These are phyloP conservation scores for Chrysolina oricalcia DNA, from an alignment of 2,888 invertebrate species.

Conservation along the genomic window DNA sequence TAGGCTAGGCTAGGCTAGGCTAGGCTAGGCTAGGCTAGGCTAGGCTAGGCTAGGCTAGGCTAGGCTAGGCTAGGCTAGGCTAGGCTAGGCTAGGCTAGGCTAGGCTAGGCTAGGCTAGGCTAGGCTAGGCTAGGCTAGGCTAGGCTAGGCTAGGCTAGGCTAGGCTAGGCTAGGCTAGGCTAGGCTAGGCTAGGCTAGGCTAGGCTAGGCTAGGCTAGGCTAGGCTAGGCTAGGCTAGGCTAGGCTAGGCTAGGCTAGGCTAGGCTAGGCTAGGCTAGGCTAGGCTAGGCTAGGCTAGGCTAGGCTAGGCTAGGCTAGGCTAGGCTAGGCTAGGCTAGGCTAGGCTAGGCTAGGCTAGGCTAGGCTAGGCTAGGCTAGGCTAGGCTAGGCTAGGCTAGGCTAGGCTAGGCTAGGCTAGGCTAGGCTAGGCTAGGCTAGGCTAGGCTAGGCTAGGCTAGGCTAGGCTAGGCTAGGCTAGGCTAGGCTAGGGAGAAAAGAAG, in stretches of 20 bases:
- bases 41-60: too few species aligned
- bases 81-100: constrained; percentile 12
- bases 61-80: too few species aligned
- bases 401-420: constrained; percentile 58
- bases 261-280: constrained; percentile 30
- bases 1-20: too few species aligned
- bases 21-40: too few species aligned
- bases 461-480: constrained; percentile 37
- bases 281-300: constrained; percentile 23
- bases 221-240: constrained; percentile 52
- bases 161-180: constrained; percentile 28
- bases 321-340: constrained; percentile 53
- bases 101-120: constrained; percentile 28
- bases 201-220: constrained; percentile 53
- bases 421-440: constrained; percentile 43
- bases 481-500: constrained; percentile 45
- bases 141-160: constrained; percentile 35
- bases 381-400: constrained; percentile 47
- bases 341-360: constrained; percentile 52
- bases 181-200: constrained; percentile 46
- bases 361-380: constrained; percentile 41
- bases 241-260: constrained; percentile 51
- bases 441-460: constrained; percentile 28
- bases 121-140: constrained; percentile 36
- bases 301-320: constrained; percentile 52